Evolutionary conservation across 2,797 vertebrate species (phyloP), one percentile per base, ranked within the genome.

Genomic region (Neomorphus geoffroyi): DNA sequence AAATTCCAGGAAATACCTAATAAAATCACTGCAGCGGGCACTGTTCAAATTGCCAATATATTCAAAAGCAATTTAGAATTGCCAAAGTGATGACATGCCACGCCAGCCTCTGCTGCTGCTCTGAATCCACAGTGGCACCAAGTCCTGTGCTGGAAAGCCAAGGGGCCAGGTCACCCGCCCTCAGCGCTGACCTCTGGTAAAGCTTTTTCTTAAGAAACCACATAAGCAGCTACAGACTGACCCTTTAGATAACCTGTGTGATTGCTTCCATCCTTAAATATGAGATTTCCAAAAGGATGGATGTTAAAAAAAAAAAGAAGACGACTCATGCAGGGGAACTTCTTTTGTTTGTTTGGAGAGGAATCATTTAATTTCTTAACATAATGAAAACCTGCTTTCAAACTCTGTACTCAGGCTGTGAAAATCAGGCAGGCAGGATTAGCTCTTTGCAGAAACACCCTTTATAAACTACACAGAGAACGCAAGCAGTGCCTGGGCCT

Each of bases 1-100:
- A 86, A 90, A 88, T 96, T 95, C 89, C 87, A 84, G 87, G 94
- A 96, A 94, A 81, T 69, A 89, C n/a, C 87, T 92, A 91, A 93
- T 93, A 93, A 93, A 94, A 91, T 46, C 72, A 53, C 51, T 79
- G 70, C 80, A 79, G 58, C 62, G 92, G 70, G 70, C 91, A 91
- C 67, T n/a, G 71, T 48, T 91, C 60, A 86, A 66, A 84, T 56
- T 79, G 22, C 58, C 75, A 51, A 56, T 92, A 93, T 64, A 86
- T 95, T 91, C 75, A 91, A 39, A 91, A 70, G 35, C 21, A 62
- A 32, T 61, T 72, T 65, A 86, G 41, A 75, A 74, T 66, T 84
- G 82, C 90, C 86, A 81, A 84, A 94, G 65, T 1, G 23, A 65
- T 79, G 85, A 81, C 1, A 3, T 28, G 70, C 81, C 88, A 88